Evolutionary conservation across 2,113 vertebrate species (phyloP).

Genomic region (Chlamydotis undulata): DNA sequence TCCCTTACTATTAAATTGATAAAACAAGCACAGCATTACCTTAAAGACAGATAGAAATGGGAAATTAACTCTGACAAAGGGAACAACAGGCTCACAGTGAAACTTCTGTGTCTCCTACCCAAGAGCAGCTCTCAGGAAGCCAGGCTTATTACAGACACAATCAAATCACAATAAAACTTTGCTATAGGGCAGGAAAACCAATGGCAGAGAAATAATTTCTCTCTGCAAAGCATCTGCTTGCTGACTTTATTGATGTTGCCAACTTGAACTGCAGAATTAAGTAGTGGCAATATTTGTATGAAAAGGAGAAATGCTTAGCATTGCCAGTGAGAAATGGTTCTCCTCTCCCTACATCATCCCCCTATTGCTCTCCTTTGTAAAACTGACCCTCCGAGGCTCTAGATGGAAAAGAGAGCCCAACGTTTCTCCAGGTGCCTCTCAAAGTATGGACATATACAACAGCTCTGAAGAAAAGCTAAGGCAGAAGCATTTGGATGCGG

Average conservation of each 20-base stretch:
- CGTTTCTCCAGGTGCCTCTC: not conserved
- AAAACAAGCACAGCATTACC: not conserved
- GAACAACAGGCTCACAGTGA: not conserved
- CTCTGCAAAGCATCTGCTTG: slow-evolving; percentile 15
- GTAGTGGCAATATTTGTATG: not conserved
- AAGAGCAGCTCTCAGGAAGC: not conserved
- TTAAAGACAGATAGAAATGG: not conserved
- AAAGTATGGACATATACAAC: fast-evolving
- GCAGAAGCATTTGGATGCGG: not conserved
- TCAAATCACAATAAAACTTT: slow-evolving; percentile 7
- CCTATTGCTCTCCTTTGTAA: not conserved
- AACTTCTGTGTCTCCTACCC: not conserved
- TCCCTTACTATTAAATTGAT: not conserved
- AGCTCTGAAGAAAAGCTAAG: not conserved
- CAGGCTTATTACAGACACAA: slow-evolving; percentile 12
- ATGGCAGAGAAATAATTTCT: not conserved
- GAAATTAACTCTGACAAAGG: slow-evolving; percentile 18
- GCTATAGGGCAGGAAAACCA: slow-evolving; percentile 49
- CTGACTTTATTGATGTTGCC: slow-evolving; percentile 26
- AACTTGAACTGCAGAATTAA: slow-evolving; percentile 9
- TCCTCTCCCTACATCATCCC: not conserved
- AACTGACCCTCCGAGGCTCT: not conserved
- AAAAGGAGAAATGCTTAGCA: not conserved
- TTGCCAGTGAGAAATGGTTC: not conserved
- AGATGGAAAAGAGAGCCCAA: not conserved